Evolutionary conservation across 1,140 invertebrate species (phyloP).

Genomic region (Asobara japonica): DNA sequence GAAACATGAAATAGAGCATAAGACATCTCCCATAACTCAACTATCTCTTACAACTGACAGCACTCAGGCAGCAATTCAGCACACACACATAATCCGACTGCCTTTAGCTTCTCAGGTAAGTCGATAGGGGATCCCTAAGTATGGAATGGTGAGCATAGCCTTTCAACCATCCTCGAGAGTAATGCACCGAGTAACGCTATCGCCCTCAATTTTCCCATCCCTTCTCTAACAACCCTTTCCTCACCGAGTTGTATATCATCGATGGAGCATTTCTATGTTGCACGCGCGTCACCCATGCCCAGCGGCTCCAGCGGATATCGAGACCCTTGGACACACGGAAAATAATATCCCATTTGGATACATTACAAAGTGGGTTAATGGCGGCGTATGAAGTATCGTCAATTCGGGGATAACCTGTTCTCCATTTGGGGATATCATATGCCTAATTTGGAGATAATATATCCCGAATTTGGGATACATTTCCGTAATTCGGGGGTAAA

Average conservation of each 20-base stretch:
- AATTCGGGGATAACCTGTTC: too few relatives aligned
- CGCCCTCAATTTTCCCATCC: background rate
- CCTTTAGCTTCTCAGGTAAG: background rate
- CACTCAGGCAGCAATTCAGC: background rate
- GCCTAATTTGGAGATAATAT: too few relatives aligned
- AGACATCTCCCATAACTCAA: background rate
- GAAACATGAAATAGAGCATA: background rate
- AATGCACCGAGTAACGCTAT: conserved; percentile 7
- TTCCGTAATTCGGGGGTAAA: too few relatives aligned
- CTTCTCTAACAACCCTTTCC: background rate
- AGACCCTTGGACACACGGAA: background rate
- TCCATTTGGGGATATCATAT: too few relatives aligned
- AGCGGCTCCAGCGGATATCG: background rate
- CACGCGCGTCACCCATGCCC: background rate
- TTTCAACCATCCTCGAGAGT: conserved; percentile 6
- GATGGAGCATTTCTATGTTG: background rate
- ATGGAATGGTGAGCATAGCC: background rate
- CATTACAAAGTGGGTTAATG: too few relatives aligned
- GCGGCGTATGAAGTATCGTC: too few relatives aligned
- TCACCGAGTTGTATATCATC: background rate
- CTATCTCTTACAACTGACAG: background rate
- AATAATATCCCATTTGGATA: background rate
- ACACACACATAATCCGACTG: background rate
- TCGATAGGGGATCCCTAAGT: background rate
- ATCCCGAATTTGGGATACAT: too few relatives aligned